These are phyloP conservation scores for Channallabes apus DNA, from an alignment of 2,797 vertebrate genomes.

Conservation along the genomic window DNA sequence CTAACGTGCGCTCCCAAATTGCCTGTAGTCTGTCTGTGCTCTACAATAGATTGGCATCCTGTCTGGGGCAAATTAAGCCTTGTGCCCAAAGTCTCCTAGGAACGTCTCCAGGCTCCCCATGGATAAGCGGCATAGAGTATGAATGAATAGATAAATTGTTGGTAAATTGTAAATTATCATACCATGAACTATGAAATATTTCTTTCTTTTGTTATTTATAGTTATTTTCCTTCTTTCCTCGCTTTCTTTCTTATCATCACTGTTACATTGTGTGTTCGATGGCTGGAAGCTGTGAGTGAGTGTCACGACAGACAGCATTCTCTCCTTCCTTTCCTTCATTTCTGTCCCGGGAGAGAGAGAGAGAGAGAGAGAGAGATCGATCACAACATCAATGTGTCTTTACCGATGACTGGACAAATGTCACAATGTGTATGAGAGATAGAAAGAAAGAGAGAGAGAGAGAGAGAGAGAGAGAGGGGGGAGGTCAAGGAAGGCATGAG, in stretches of 20 bases:
- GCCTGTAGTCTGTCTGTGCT: too few relatives aligned
- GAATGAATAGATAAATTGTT: too few relatives aligned
- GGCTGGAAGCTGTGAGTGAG: constrained; percentile 11
- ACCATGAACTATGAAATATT: background rate
- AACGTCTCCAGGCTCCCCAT: too few relatives aligned
- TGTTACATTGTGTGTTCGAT: constrained; percentile 8
- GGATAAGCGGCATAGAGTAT: too few relatives aligned
- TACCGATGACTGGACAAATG: background rate
- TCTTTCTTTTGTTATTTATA: constrained; percentile 5
- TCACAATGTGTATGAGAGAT: background rate
- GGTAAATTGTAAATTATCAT: too few relatives aligned
- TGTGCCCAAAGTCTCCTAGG: too few relatives aligned
- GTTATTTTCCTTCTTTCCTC: background rate
- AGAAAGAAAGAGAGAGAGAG: background rate
- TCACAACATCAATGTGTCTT: background rate
- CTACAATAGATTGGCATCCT: too few relatives aligned
- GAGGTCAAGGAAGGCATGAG: background rate
- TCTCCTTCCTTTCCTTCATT: background rate
- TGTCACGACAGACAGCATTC: background rate
- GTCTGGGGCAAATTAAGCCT: too few relatives aligned
- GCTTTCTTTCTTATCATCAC: constrained; percentile 51
- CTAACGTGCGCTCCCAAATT: too few relatives aligned
- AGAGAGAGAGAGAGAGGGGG: background rate
- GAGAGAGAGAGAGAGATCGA: background rate
- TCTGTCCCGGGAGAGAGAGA: background rate